phyloP scores from a whole-genome alignment of 2,797 vertebrate genomes.

The Naso thynnoides region DNA sequence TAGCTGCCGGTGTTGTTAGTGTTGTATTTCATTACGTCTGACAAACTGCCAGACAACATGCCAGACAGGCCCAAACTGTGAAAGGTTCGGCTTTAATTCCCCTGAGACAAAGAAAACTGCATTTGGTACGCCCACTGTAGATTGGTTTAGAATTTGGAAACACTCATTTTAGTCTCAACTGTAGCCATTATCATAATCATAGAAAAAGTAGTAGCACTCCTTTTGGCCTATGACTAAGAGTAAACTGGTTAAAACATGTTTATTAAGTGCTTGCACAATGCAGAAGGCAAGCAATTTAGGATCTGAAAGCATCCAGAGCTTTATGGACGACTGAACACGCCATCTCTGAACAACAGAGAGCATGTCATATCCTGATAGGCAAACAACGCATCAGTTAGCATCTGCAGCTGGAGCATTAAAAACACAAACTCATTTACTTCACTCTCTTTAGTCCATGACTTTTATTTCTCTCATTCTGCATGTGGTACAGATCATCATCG shows the following conservation, averaged over 20 bases:
- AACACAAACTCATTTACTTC: not conserved
- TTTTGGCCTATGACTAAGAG: not conserved
- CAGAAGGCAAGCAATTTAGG: not conserved
- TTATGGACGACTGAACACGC: not conserved
- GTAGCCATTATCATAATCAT: not conserved
- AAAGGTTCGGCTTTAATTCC: constrained; percentile 41
- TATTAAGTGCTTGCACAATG: not conserved
- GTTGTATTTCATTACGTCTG: constrained; percentile 64
- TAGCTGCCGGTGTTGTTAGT: constrained; percentile 35
- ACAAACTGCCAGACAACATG: constrained; percentile 43
- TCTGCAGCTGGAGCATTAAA: constrained; percentile 4
- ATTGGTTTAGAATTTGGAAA: constrained; percentile 7
- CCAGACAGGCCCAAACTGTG: constrained; percentile 46
- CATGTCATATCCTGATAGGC: not conserved
- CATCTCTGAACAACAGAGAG: not conserved
- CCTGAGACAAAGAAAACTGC: constrained; percentile 31
- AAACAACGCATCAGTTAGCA: not conserved
- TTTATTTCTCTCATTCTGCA: not conserved
- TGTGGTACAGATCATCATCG: not conserved
- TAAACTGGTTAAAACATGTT: constrained; percentile 1
- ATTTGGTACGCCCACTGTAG: not conserved
- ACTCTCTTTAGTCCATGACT: not conserved
- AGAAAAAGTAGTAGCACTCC: not conserved
- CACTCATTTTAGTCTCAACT: not conserved
- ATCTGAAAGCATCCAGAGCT: not conserved